Evolutionary conservation across 1,140 invertebrate species (phyloP).

Genomic region (Cyphomyrmex costatus): DNA sequence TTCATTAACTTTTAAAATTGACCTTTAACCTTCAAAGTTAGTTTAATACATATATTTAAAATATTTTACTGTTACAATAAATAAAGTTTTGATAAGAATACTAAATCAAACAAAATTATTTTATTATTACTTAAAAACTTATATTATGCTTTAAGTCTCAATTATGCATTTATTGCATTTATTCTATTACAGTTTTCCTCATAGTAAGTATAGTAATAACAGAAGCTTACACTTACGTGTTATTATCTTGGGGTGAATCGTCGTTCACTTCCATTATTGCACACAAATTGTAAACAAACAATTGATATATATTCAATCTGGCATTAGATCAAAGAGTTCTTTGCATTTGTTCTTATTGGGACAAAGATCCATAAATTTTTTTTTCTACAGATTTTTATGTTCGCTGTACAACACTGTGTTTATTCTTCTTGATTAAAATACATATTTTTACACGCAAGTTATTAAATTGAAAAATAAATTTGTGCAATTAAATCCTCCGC

Average conservation of each 20-base stretch:
- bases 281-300: slow-evolving; percentile 21
- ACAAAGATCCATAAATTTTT: background rate
- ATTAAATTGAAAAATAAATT: background rate
- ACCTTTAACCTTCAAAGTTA: background rate
- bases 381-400: background rate
- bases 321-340: background rate
- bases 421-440: background rate
- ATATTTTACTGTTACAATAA: background rate
- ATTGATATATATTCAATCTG: background rate
- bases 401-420: background rate
- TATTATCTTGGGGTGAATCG: slow-evolving; percentile 54
- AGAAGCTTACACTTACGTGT: slow-evolving; percentile 50
- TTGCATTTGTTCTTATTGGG: background rate
- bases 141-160: background rate
- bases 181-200: background rate
- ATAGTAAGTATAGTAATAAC: background rate
- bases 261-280: slow-evolving; percentile 64
- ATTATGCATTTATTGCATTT: background rate
- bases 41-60: background rate
- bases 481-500: background rate
- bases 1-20: background rate
- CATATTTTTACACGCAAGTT: background rate
- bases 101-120: background rate
- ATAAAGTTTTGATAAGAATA: background rate
- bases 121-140: background rate